Conservation (phyloP, 2,888 invertebrate genomes). For the Caenorhabditis sp. region DNA sequence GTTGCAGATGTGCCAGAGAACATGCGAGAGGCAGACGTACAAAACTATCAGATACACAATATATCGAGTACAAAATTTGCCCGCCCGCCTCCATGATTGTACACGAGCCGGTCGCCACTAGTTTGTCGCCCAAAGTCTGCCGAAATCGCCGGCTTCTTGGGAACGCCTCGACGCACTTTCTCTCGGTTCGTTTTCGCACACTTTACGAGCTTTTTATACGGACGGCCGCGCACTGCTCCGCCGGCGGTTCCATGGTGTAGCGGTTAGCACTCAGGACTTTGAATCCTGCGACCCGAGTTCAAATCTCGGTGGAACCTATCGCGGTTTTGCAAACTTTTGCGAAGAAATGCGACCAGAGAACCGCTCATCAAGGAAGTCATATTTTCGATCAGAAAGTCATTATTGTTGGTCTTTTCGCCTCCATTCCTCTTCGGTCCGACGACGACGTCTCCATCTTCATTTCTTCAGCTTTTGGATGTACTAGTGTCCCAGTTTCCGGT, state of each 20-base stretch:
- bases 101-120: no score
- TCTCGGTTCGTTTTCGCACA: no score
- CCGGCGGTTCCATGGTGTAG: conserved; percentile 56
- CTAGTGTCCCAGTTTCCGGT: conserved; percentile 31
- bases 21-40: neutral
- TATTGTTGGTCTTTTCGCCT: conserved; percentile 25
- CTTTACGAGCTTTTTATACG: no score
- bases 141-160: no score
- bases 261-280: conserved; percentile 63
- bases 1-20: conserved; percentile 19
- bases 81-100: neutral
- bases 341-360: no score
- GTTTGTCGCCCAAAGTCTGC: no score
- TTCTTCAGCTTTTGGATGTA: conserved; percentile 8
- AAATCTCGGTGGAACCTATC: conserved; percentile 69
- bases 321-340: no score
- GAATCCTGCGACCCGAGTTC: conserved; percentile 70
- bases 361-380: neutral
- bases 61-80: conserved; percentile 13
- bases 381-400: neutral
- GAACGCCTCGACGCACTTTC: no score
- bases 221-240: no score
- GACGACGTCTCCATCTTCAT: conserved; percentile 16
- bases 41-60: neutral
- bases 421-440: conserved; percentile 12